Evolutionary conservation across 2,797 vertebrate genomes (phyloP), one percentile per base, ranked within the genome.

Genomic region (Enteromius fasciolatus): DNA sequence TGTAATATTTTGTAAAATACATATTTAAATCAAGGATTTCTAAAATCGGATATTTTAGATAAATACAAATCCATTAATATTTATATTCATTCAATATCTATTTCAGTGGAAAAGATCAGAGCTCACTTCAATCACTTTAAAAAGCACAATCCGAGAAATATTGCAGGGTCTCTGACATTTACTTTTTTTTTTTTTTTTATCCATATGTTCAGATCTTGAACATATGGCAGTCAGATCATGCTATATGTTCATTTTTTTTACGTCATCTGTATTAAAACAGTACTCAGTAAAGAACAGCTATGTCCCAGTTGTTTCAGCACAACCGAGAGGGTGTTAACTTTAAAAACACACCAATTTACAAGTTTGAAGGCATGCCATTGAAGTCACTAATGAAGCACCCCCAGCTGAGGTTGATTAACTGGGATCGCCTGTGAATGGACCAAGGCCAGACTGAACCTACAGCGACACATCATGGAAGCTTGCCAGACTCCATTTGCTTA

Each of bases 351-450:
- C 46, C 12, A 52, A 76, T 75, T 75, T 75, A 75, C 70, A 67
- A 54, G 80, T 82, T 66, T 76, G 46, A 75, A 81, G 33, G 20
- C 46, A 64, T 39, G 70, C 59, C 59, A 74, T 66, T 81, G 70
- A 74, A 81, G n/a, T 33, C 33, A 81, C 72, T 75, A 81, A 82
- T 67, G 72, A 76, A 82, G 80, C 23, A 76, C 61, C 46, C 50
- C 61, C 61, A 68, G 72, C 72, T 75, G 80, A 68, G 72, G 11
- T 76, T 76, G 72, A 82, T 82, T 82, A 82, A 76, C 72, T 52
- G 33, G 59, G 61, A 54, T 82, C 72, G 76, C 61, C 48, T 75
- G 80, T 11, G 61, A 52, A 59, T 61, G 70, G 70, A 66, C 80
- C 18, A 41, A 82, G 70, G 25, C 23, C 72, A 67, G 33, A 57